Conservation (phyloP, 2,888 invertebrate species). For the Deilephila elpenor region DNA sequence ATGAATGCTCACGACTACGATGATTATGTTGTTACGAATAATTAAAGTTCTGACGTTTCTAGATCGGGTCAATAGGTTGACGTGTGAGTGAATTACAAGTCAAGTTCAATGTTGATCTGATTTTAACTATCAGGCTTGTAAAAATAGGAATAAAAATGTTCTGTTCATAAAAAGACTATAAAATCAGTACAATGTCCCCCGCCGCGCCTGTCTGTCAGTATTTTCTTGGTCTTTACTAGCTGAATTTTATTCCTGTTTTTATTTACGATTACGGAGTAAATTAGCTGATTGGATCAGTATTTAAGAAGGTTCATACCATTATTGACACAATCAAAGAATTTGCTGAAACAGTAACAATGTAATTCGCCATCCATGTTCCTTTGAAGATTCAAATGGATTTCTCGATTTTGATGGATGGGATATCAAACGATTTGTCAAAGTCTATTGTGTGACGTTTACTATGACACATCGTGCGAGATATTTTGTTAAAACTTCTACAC, state of each 20-base stretch:
- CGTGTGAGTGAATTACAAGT: constrained; percentile 26
- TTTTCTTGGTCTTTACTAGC: background rate
- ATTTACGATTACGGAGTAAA: no score
- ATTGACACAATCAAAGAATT: background rate
- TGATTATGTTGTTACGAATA: constrained; percentile 81
- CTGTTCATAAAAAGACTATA: background rate
- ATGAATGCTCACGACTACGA: constrained; percentile 77
- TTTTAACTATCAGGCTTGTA: background rate
- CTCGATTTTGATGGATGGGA: constrained; percentile 32
- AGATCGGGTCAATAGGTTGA: constrained; percentile 59
- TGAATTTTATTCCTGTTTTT: background rate
- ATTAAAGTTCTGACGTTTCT: constrained; percentile 79
- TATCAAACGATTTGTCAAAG: constrained; percentile 32
- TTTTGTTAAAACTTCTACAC: constrained; percentile 10
- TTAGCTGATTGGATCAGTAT: no score
- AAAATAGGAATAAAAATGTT: background rate
- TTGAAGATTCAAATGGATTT: constrained; percentile 28
- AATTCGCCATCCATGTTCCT: constrained; percentile 21
- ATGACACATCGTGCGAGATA: constrained; percentile 27
- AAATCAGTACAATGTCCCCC: background rate
- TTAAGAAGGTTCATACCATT: background rate
- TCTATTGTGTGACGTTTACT: constrained; percentile 22
- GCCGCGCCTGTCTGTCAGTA: background rate
- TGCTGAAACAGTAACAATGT: constrained; percentile 4
- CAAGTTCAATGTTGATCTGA: constrained; percentile 27